These are phyloP conservation scores for Cactoblastis cactorum DNA, from an alignment of 2,888 invertebrate genomes.

Conservation along the genomic window DNA sequence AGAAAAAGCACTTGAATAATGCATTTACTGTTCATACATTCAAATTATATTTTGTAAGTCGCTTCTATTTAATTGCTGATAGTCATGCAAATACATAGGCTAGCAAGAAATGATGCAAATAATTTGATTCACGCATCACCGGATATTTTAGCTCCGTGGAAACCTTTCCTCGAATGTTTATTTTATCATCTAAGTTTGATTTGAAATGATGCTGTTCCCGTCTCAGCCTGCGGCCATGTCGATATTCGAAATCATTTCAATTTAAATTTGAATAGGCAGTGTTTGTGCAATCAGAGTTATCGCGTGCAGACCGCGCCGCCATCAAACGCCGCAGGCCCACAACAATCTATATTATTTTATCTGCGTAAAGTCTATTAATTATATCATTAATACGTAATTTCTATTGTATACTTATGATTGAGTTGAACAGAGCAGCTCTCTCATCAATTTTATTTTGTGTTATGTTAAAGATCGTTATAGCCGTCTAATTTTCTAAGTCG, in stretches of 20 bases:
- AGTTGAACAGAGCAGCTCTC: not conserved
- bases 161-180: too few species aligned
- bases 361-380: not conserved
- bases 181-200: too few species aligned
- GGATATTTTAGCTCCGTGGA: too few species aligned
- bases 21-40: not conserved
- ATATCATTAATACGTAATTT: not conserved
- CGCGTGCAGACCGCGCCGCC: constrained; percentile 45
- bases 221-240: not conserved
- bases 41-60: not conserved
- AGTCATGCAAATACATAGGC: not conserved
- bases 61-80: not conserved
- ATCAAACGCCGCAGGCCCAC: constrained; percentile 27
- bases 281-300: constrained; percentile 49
- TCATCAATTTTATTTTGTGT: too few species aligned
- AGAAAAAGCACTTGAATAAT: not conserved
- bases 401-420: not conserved
- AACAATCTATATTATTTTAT: constrained; percentile 18
- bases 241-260: constrained; percentile 27
- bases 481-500: too few species aligned
- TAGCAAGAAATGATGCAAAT: constrained; percentile 21
- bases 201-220: too few species aligned
- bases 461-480: too few species aligned
- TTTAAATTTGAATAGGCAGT: constrained; percentile 45
- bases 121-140: not conserved